Evolutionary conservation across 2,888 invertebrate genomes (phyloP), one percentile per base, ranked within the genome.

Genomic region (Eupelmus urozonus): DNA sequence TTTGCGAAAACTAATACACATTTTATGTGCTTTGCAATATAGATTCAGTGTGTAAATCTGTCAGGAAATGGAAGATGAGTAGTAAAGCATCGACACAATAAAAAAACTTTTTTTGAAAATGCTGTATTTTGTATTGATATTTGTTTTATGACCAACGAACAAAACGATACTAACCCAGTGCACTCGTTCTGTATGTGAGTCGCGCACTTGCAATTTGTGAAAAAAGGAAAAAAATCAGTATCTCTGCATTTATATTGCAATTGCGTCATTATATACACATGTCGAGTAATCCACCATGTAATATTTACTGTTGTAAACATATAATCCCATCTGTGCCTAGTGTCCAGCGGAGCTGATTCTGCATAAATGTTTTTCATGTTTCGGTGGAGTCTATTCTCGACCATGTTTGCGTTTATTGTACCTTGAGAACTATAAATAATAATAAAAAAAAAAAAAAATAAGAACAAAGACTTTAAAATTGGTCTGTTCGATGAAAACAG

Each of bases 321-420:
- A 85, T 81, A 84, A 85, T 81, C 82, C 83, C 79, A 83, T 84
- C 84, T 84, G 82, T 86, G 87, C 85, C 87, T 85, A 85, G 86
- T 87, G 86, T 88, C 84, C 81, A 87, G 85, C 86, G 84, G 83
- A 86, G 83, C 88, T 87, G 86, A 87, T 87, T 88, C 86, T 85
- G 81, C 83, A 66, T 73, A 78, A 70, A 66, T 76, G 40, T 62
- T 70, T 53, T 62, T 66, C 29, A 34, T 63, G 23, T 63, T 63
- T 63, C 42, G 7, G 45, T 63, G 29, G 20, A 69, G 53, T 9
- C 16, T 55, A n/a, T 4, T 27, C 29, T 55, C 45, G 25, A 67
- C 53, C 29, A 25, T 29, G 7, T 63, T 76, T 63, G n/a, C 40
- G 16, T 70, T 76, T 63, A 70, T n/a, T 23, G 18, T 53, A 40